Conservation (phyloP, 2,888 invertebrate genomes). For the Biston betularia region DNA sequence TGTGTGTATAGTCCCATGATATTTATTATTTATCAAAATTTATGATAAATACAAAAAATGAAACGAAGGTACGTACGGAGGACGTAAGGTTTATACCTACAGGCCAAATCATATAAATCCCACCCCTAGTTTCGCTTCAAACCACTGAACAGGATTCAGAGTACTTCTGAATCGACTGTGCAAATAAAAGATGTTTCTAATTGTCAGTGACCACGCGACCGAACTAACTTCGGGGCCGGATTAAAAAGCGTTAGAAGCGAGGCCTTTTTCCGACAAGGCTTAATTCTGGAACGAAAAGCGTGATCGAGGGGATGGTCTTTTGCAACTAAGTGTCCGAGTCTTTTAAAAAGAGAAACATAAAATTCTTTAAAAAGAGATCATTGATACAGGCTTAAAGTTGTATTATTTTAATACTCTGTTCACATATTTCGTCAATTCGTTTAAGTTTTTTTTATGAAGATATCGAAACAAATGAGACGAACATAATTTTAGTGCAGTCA, state of each 20-base stretch:
- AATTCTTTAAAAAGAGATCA: background rate
- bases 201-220: constrained; percentile 18
- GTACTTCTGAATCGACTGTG: constrained; percentile 15
- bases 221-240: constrained; percentile 14
- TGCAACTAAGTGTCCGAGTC: background rate
- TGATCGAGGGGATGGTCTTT: constrained; percentile 8
- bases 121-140: constrained; percentile 6
- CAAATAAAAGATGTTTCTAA: constrained; percentile 22
- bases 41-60: no score
- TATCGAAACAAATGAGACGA: no score
- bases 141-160: constrained; percentile 12
- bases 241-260: constrained; percentile 15
- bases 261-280: constrained; percentile 15
- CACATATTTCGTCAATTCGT: no score
- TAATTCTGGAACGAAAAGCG: constrained; percentile 6
- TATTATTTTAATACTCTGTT: no score
- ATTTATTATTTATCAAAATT: no score
- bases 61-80: background rate
- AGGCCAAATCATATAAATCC: background rate
- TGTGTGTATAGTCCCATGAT: no score
- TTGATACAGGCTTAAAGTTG: background rate
- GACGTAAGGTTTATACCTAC: no score
- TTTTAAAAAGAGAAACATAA: background rate
- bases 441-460: no score
- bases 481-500: no score